Percentiles rank a stretch among this genome's conserved stretches.
These are phyloP conservation scores for Montipora capitata DNA, from an alignment of 92 coral and sea anemone species.

Conservation along the genomic window DNA sequence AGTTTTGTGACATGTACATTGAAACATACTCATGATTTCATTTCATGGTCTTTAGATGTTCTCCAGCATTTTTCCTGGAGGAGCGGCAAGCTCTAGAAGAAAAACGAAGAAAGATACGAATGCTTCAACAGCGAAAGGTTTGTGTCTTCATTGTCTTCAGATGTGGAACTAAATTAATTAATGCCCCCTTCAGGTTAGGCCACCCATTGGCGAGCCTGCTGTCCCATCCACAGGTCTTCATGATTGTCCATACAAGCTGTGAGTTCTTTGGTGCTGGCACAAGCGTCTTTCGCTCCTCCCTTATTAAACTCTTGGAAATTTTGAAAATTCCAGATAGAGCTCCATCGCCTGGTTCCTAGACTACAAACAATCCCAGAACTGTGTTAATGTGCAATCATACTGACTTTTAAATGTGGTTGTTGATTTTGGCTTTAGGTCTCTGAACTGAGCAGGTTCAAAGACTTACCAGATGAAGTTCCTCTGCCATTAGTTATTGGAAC, in stretches of 20 bases:
- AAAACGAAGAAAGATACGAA: conserved; percentile 90
- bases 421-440: conserved; percentile 67
- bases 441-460: conserved; percentile 93
- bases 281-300: too few relatives aligned
- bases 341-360: too few relatives aligned
- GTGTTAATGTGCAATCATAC: neutral
- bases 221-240: too few relatives aligned
- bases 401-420: neutral
- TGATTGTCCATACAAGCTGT: too few relatives aligned
- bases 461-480: conserved; percentile 96
- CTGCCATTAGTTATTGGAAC: conserved; percentile 98
- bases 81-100: conserved; percentile 97
- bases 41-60: conserved; percentile 72
- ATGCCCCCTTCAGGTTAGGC: too few relatives aligned
- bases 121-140: conserved; percentile 96
- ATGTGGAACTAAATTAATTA: too few relatives aligned
- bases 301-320: too few relatives aligned
- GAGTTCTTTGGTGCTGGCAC: too few relatives aligned
- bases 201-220: too few relatives aligned
- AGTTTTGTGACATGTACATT: neutral
- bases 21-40: neutral
- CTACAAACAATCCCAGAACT: neutral
- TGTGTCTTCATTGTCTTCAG: too few relatives aligned
- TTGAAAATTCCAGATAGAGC: too few relatives aligned
- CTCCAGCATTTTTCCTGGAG: conserved; percentile 93